These are phyloP conservation scores for Coenobita brevimanus DNA, from an alignment of 1,140 invertebrate species.

Conservation along the genomic window DNA sequence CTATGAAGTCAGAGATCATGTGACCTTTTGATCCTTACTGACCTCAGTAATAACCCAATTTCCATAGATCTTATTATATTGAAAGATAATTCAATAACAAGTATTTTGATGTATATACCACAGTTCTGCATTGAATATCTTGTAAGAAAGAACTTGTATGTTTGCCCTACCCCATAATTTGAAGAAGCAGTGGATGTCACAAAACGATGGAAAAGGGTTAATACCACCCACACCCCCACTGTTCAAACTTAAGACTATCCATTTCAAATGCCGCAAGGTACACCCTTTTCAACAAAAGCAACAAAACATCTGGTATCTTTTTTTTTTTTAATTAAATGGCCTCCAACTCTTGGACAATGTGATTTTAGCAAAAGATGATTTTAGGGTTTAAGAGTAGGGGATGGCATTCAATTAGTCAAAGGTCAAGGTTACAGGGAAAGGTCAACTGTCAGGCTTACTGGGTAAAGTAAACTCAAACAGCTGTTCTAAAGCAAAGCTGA, in stretches of 20 bases:
- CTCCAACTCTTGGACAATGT: no score
- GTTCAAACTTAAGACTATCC: background rate
- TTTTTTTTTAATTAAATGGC: background rate
- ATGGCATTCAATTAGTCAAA: no score
- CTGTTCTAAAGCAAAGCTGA: no score
- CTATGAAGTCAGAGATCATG: background rate
- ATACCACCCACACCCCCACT: constrained; percentile 9
- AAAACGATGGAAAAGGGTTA: background rate
- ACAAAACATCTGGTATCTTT: background rate
- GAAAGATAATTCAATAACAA: constrained; percentile 1
- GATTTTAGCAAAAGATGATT: no score
- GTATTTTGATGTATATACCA: background rate
- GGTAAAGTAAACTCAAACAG: no score
- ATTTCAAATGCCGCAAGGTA: background rate
- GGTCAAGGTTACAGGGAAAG: no score
- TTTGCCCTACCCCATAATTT: constrained; percentile 5
- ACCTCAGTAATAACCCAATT: constrained; percentile 11
- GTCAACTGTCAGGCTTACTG: no score
- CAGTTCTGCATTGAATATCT: background rate
- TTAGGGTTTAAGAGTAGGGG: no score
- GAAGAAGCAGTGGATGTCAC: background rate
- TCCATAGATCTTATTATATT: background rate
- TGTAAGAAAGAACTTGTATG: background rate
- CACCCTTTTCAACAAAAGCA: background rate
- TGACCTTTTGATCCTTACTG: background rate